Percentiles rank a stretch among this genome's conserved stretches.
Evolutionary conservation across 2,113 vertebrate genomes (phyloP).

Genomic region (Anhinga anhinga): DNA sequence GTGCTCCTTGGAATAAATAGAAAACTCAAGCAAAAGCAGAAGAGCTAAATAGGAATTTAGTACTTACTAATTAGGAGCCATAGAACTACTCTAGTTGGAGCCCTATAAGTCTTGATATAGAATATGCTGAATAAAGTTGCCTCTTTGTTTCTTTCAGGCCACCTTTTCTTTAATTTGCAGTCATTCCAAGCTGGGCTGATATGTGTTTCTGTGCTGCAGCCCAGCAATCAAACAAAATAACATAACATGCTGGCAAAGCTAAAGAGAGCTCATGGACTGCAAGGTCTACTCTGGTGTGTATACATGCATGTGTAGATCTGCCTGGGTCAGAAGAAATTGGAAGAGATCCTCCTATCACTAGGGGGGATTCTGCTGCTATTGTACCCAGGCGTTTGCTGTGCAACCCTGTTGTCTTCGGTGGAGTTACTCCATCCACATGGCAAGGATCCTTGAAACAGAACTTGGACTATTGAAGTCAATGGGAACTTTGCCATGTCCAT

Average conservation of each 20-base stretch:
- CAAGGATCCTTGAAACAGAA: neutral
- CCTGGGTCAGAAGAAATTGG: neutral
- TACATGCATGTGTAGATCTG: neutral
- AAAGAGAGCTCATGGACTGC: neutral
- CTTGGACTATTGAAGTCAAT: neutral
- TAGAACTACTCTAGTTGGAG: neutral
- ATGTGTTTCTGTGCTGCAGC: neutral
- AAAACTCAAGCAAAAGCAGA: slow-evolving; percentile 22
- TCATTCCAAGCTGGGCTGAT: neutral
- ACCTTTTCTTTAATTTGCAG: neutral
- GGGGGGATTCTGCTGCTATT: neutral
- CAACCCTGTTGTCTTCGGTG: neutral
- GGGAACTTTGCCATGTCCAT: neutral
- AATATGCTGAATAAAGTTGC: neutral
- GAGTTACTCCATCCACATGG: neutral
- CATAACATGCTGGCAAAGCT: neutral
- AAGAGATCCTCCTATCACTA: neutral
- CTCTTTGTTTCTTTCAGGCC: neutral
- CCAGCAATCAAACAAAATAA: neutral
- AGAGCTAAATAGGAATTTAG: neutral
- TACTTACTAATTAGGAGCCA: neutral
- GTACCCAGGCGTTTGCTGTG: neutral
- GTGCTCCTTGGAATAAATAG: slow-evolving; percentile 8
- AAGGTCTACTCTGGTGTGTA: neutral
- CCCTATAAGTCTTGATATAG: neutral